Base-by-base conservation (phyloP, 2,888 invertebrate species). In the Plutella xylostella region DNA sequence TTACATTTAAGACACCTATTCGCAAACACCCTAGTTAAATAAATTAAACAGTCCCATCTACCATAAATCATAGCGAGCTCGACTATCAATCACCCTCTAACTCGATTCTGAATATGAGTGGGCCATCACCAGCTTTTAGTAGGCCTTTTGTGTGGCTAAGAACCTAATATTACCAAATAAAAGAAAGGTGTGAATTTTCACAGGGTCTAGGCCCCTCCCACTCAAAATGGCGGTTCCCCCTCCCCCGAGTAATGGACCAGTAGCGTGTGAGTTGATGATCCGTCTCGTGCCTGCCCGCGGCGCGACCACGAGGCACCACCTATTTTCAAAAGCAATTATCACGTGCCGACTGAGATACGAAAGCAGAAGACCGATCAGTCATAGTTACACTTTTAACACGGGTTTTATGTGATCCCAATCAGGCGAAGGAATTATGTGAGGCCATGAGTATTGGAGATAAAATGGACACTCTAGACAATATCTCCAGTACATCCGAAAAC, bases 121-220 rank as follows among this genome's bases (percentile, higher is more conserved):
- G 63, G 69, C 75, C 77, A 82, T 82, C 77, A 72, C 67, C 71
- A 73, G 75, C 83, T 83, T 83, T 82, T 80, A 83, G 43, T 72
- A 70, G 72, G 65, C 68, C 76, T 66, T 75, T 82, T 82, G 77
- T 82, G 69, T 65, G 64, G 68, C 70, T 72, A 79, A 80, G 76
- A 74, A 73, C 72, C 67, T 77, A 78, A 72, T 72, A 75, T 76
- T 82, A 80, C 74, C 83, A 80, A 82, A 82, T 80, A 80, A 78
- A 80, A 79, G 80, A 80, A 83, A 82, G 83, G 83, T 83, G 83
- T 80, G 79, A 83, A 82, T 76, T 76, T 79, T 83, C 82, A 71
- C 83, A 82, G 76, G 69, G 72, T 65, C 65, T 60, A 60, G 52
- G 76, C 83, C 61, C 76, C 83, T 67, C 82, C 83, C 67, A 65